Evolutionary conservation across 1,140 invertebrate genomes (phyloP), one percentile per base, ranked within the genome.

Genomic region (Drosophila arawakana): DNA sequence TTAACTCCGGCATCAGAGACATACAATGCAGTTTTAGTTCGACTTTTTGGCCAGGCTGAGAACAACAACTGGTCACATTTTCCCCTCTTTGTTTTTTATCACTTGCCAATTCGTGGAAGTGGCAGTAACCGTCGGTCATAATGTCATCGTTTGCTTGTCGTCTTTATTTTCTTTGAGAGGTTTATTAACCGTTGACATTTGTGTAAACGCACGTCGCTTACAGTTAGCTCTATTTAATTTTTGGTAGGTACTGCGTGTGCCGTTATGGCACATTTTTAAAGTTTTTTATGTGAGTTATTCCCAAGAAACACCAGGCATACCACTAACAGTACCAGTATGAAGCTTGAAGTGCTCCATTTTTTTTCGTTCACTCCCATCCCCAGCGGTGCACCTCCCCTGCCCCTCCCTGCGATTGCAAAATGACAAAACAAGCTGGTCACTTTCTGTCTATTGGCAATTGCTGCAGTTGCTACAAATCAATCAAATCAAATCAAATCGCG

Each of bases 121-220:
- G 10, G n/a, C 21, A 30, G 39, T 59, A 41, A 15, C 18, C 46
- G 30, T 9, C 30, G 52, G 72, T 74, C 67, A 63, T 65, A 58
- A 71, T 71, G 46, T 75, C 46, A 62, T 50, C 21, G 67, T 68
- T 44, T 39, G 2, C 25, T 30, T 2, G 25, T 30, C 25, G 50
- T n/a, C 21, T 37, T 63, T 30, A 30, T 5, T 30, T 30, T 30
- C 25, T 73, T 55, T 69, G 60, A 47, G 65, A 49, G 65, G 67
- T 79, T 82, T 88, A 82, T 82, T 88, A 88, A 88, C 76, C 84
- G 83, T 88, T 88, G 83, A 89, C 83, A 88, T 88, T 88, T 88
- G 73, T 72, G 25, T 80, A 63, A 88, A 88, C 83, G 77, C 77
- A 88, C 79, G 73, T 80, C 83, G 80, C 34, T 68, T 77, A 88